Percentiles rank a stretch among this genome's conserved stretches.
phyloP scores from a whole-genome alignment of 2,888 invertebrate genomes.

The Nomada ruficornis region DNA sequence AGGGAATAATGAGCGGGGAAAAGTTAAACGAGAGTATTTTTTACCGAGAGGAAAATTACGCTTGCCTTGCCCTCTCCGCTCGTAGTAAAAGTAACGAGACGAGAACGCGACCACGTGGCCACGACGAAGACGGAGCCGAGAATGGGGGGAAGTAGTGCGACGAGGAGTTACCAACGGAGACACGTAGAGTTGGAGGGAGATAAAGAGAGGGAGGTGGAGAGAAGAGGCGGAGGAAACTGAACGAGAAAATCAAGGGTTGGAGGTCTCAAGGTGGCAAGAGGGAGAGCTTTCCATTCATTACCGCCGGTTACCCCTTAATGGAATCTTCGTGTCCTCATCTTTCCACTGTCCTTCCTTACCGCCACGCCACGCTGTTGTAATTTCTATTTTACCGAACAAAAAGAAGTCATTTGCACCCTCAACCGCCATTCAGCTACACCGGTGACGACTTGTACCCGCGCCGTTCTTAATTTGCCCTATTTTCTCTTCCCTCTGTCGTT shows the following conservation, averaged over 20 bases:
- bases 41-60: constrained; percentile 81
- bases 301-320: constrained; percentile 82
- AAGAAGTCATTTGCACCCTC: constrained; percentile 76
- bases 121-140: constrained; percentile 49
- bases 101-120: constrained; percentile 57
- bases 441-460: constrained; percentile 57
- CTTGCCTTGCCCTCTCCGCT: constrained; percentile 65
- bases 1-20: constrained; percentile 82
- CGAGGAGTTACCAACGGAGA: constrained; percentile 25
- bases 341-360: constrained; percentile 73
- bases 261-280: constrained; percentile 66
- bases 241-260: constrained; percentile 69
- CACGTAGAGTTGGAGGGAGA: constrained; percentile 47
- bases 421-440: constrained; percentile 64
- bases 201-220: constrained; percentile 25
- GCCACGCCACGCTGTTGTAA: constrained; percentile 74
- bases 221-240: constrained; percentile 59
- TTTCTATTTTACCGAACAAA: constrained; percentile 79
- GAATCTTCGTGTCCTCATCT: constrained; percentile 83
- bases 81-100: constrained; percentile 70
- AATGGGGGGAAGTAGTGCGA: constrained; percentile 35
- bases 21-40: constrained; percentile 83
- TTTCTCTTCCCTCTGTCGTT: constrained; percentile 40
- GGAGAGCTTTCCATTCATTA: constrained; percentile 82
- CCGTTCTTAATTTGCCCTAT: constrained; percentile 62